Evolutionary conservation across 1,140 invertebrate genomes (phyloP), one percentile per base, ranked within the genome.

Genomic region (Bombus impatiens): DNA sequence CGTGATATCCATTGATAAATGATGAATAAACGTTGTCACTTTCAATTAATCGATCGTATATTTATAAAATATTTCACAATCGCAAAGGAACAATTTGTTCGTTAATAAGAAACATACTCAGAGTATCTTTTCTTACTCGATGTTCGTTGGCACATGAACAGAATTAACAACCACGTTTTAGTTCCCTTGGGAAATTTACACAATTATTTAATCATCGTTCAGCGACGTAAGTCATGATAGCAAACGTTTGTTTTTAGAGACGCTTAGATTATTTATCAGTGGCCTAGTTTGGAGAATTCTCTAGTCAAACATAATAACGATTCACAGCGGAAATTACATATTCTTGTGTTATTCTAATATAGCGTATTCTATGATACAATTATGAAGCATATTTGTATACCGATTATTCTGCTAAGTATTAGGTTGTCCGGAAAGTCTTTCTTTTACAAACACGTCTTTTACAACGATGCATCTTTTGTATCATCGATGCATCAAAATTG

Each of bases 1-100:
- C 42, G 25, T 10, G 44, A 65, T 68, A 70, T 84, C 70, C 1
- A 1, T 2, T 22, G 57, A 87, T 70, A 88, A 84, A 18, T 42
- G 15, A 35, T 13, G 8, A 75, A n/a, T 53, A 53, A 22, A 53
- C 6, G 18, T 53, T 53, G 5, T 22, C 6, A 53, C 6, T 53
- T 53, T 53, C 6, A 22, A 53, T 53, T 53, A 53, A 53, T 53
- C 47, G 59, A 62, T 62, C 28, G 10, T n/a, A n/a, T 62, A n/a
- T 62, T 28, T 62, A 12, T 28, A n/a, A 62, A 28, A 28, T 62
- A 62, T 12, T n/a, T 13, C 3, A 28, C 59, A n/a, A 28, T 74
- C 3, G 40, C 18, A 40, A 15, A 28, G 40, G 25, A 65, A 71
- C 10, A 28, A 25, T 12, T 6, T 25, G n/a, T 9, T 35, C 67